phyloP scores from a whole-genome alignment of 2,113 vertebrate species.

The Petrocephalus zakoni region DNA sequence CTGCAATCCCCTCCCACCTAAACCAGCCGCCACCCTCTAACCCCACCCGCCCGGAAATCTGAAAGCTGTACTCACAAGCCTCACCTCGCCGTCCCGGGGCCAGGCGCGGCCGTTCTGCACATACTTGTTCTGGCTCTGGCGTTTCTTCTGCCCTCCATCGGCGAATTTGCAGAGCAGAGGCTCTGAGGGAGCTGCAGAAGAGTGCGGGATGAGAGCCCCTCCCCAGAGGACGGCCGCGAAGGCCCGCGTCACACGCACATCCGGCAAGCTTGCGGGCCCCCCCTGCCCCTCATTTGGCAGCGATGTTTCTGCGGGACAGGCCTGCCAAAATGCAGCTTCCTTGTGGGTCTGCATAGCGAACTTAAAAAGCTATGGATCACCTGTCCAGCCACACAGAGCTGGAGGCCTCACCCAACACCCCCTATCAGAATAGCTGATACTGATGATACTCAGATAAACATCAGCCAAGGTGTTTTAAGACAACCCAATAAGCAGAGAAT shows the following conservation, averaged over 20 bases:
- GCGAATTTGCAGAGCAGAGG: constrained; percentile 98
- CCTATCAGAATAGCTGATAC: background rate
- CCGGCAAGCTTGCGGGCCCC: background rate
- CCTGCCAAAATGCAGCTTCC: background rate
- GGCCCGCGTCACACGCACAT: background rate
- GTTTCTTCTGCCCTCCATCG: constrained; percentile 94
- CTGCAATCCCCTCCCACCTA: background rate
- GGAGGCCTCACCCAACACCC: background rate
- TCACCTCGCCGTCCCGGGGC: constrained; percentile 91
- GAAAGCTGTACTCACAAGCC: constrained; percentile 82
- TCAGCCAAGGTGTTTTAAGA: background rate
- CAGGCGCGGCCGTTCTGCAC: constrained; percentile 89
- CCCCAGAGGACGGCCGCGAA: background rate
- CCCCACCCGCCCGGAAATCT: constrained; percentile 30
- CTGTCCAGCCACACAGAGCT: background rate
- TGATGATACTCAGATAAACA: background rate
- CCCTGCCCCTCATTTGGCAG: background rate
- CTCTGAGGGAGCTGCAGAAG: constrained; percentile 78
- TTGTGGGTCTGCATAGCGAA: background rate
- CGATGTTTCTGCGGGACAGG: background rate
- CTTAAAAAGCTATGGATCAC: constrained; percentile 6
- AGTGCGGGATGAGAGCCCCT: background rate
- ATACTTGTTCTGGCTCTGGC: constrained; percentile 90
- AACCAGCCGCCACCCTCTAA: background rate
- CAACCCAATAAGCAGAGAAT: background rate